Conservation (phyloP, 2,797 vertebrate genomes). For the Cyclopterus lumpus region DNA sequence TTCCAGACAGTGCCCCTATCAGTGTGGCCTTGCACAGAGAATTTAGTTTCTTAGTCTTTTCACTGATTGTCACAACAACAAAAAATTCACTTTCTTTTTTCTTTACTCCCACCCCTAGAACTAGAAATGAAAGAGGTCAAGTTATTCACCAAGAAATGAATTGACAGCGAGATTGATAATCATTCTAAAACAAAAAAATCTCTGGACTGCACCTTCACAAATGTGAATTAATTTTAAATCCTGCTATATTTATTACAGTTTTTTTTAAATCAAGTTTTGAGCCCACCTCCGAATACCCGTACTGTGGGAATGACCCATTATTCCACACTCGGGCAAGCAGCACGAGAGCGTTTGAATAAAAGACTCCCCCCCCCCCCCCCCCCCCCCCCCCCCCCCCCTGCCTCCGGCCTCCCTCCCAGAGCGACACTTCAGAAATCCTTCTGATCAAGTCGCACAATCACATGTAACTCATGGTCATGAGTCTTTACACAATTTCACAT, state of each 20-base stretch:
- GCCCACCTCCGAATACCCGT: constrained; percentile 83
- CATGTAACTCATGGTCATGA: constrained; percentile 4
- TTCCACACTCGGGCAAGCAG: constrained; percentile 79
- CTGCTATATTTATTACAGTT: too few relatives aligned
- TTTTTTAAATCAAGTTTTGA: constrained; percentile 52
- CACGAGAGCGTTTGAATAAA: constrained; percentile 83
- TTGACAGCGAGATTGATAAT: too few relatives aligned
- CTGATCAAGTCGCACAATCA: background rate
- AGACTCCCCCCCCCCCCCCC: constrained; percentile 35
- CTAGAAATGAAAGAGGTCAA: too few relatives aligned
- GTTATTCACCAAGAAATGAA: too few relatives aligned
- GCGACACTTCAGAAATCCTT: background rate
- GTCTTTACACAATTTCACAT: constrained; percentile 3
- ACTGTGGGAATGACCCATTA: constrained; percentile 83
- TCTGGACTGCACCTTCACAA: too few relatives aligned
- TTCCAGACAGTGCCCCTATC: background rate
- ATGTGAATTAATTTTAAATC: too few relatives aligned
- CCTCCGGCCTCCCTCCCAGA: constrained; percentile 7
- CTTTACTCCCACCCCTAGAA: background rate
- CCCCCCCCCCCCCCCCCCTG: background rate
- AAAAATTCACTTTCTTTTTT: too few relatives aligned
- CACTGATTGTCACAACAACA: background rate
- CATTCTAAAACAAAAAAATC: too few relatives aligned
- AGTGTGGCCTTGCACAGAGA: background rate
- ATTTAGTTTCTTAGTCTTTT: too few relatives aligned